Evolutionary conservation across 92 coral and sea anemone species (phyloP).

Genomic region (Phenganax marumi): DNA sequence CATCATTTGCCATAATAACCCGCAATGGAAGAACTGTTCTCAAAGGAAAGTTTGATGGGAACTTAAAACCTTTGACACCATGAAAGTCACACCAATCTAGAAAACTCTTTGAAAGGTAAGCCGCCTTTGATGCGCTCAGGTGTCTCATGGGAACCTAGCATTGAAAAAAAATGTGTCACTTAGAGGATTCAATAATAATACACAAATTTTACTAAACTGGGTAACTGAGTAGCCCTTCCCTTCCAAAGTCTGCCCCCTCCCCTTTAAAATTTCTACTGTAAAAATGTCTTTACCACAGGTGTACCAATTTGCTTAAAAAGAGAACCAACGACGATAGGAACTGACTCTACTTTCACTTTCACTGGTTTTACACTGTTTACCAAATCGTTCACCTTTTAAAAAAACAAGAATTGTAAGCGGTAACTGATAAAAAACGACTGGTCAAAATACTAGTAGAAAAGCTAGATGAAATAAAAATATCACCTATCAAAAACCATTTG

Average conservation of each 20-base stretch:
- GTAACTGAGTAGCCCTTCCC: not conserved
- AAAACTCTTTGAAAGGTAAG: constrained; percentile 65
- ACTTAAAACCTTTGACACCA: constrained; percentile 57
- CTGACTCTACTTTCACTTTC: constrained; percentile 92
- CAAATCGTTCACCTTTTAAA: constrained; percentile 64
- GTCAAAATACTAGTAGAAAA: not conserved
- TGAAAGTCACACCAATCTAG: constrained; percentile 65
- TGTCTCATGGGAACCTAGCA: constrained; percentile 77
- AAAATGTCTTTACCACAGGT: constrained; percentile 68
- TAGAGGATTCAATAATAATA: no score
- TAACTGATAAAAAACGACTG: not conserved
- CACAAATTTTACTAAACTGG: not conserved
- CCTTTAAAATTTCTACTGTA: not conserved
- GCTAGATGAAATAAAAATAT: not conserved
- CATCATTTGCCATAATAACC: constrained; percentile 56
- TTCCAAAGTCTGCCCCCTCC: not conserved
- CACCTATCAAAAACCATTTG: no score
- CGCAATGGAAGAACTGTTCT: constrained; percentile 74
- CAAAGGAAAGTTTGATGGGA: constrained; percentile 76
- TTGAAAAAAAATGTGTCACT: not conserved
- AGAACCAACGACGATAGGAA: constrained; percentile 84
- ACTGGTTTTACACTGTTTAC: constrained; percentile 73
- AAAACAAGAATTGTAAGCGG: not conserved
- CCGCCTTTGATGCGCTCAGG: constrained; percentile 75
- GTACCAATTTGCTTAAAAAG: constrained; percentile 87